Base-by-base conservation (phyloP, 2,113 vertebrate genomes). In the Nothocercus julius region DNA sequence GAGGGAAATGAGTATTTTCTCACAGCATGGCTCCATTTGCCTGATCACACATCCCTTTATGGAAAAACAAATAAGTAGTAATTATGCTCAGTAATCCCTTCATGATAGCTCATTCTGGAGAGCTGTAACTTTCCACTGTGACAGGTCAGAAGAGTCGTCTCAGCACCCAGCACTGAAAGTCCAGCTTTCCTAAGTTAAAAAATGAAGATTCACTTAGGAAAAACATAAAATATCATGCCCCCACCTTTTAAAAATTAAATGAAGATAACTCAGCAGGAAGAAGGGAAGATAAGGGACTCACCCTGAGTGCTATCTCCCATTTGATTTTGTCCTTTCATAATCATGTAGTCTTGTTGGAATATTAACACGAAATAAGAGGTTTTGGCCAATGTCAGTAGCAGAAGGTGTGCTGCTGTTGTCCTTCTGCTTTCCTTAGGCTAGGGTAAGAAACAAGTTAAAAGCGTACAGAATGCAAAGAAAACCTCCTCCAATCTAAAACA, bases 221-320 rank as follows among this genome's bases (percentile, higher is more conserved):
- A 74, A 78, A 4, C 5, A 63, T 17, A 38, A 89, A 87, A 68
- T 63, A 5, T 12, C 10, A 16, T 44, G 9, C 8, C 76, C 3
- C 9, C 9, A 24, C 14, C 9, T 51, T 80, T 42, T 20, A 76
- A 80, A 73, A 53, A 68, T 67, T 49, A 47, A 44, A 70, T 27
- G 36, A 87, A 54, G n/a, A 27, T 68, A 42, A 75, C 11, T 78
- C n/a, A 78, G 27, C 11, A 38, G 11, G 21, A 19, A 25, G 1
- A 0, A 11, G n/a, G 58, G 17, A 61, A 78, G 24, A 58, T 15
- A 9, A 75, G 58, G 12, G 34, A 54, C 27, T 86, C 11, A 79
- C 13, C 1, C 6, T 45, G 6, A 59, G 11, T 49, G 14, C 19
- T 40, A 7, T 63, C 10, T 5, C 74, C 13, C 2, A 2, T 42